These are phyloP conservation scores for Plebejus anna DNA, from an alignment of 2,888 invertebrate genomes.

Conservation along the genomic window DNA sequence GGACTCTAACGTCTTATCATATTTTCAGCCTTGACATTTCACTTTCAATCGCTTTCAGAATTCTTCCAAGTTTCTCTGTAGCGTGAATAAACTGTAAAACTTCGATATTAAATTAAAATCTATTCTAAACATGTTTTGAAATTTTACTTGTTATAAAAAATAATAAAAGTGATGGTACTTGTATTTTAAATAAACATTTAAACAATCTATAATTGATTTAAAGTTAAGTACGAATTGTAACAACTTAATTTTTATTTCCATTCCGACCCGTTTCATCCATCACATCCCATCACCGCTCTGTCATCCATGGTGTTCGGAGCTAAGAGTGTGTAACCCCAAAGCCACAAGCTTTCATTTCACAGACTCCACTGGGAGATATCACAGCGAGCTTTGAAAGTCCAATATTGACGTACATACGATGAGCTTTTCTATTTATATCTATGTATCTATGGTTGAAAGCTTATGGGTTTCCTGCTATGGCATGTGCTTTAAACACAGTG, in stretches of 20 bases:
- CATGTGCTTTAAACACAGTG: constrained; percentile 52
- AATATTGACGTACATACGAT: constrained; percentile 64
- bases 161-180: not conserved
- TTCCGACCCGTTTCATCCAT: constrained; percentile 31
- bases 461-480: constrained; percentile 69
- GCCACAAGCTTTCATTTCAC: constrained; percentile 70
- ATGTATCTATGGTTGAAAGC: constrained; percentile 61
- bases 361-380: constrained; percentile 40
- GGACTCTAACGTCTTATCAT: constrained; percentile 34
- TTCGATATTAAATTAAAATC: not conserved
- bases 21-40: constrained; percentile 38
- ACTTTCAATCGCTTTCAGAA: constrained; percentile 40
- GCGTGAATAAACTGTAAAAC: not conserved
- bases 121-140: not conserved
- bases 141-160: not conserved
- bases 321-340: constrained; percentile 48
- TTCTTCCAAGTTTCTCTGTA: constrained; percentile 13
- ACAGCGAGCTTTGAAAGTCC: constrained; percentile 60
- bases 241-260: constrained; percentile 3
- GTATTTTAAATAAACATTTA: not conserved
- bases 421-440: constrained; percentile 44
- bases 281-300: constrained; percentile 30
- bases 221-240: not conserved
- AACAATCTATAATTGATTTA: not conserved
- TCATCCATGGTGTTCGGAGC: constrained; percentile 38